Evolutionary conservation across 2,113 vertebrate genomes (phyloP).

Genomic region (Geococcyx californianus): DNA sequence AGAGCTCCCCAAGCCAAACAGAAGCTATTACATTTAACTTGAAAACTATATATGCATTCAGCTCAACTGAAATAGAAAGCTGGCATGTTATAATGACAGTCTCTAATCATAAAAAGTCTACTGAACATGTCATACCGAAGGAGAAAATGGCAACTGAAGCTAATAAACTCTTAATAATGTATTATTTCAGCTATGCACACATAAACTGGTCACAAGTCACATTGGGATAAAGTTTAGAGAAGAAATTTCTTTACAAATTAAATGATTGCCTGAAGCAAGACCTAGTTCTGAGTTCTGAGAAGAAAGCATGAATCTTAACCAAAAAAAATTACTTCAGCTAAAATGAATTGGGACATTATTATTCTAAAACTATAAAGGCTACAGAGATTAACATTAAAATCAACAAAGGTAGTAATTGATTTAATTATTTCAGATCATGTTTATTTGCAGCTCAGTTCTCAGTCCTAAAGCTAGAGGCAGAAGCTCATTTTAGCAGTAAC

Average conservation of each 20-base stretch:
- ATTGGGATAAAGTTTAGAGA: not conserved
- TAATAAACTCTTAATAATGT: not conserved
- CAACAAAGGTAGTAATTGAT: not conserved
- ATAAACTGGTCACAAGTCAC: conserved; percentile 1
- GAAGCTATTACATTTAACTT: not conserved
- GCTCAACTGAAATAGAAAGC: not conserved
- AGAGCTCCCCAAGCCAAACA: not conserved
- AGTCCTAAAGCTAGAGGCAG: not conserved
- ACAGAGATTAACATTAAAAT: not conserved
- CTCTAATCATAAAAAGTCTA: not conserved
- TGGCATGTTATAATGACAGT: not conserved
- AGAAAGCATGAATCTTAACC: not conserved
- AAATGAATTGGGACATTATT: conserved; percentile 16
- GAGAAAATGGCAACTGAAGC: not conserved
- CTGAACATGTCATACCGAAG: not conserved
- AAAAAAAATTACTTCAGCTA: not conserved
- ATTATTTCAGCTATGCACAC: not conserved
- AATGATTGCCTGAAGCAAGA: conserved; percentile 31
- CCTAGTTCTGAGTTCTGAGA: not conserved
- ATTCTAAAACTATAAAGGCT: conserved; percentile 3
- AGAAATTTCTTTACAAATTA: conserved; percentile 33
- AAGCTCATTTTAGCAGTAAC: not conserved
- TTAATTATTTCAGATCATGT: conserved; percentile 39
- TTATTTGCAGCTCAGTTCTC: conserved; percentile 12
- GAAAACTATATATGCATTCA: not conserved